phyloP scores from a whole-genome alignment of 2,797 vertebrate species.

The Denticeps clupeoides region DNA sequence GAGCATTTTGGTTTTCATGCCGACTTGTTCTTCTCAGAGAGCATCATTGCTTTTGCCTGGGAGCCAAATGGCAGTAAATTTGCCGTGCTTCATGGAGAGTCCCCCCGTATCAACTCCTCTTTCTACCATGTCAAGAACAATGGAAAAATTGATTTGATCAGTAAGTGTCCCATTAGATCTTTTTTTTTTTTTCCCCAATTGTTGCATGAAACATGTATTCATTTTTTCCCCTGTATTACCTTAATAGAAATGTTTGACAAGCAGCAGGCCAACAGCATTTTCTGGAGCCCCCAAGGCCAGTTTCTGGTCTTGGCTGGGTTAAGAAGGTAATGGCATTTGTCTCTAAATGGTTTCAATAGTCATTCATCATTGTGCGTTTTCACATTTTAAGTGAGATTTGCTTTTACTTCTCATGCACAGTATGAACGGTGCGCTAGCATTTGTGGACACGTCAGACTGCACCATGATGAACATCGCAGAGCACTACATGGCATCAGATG shows the following conservation, averaged over 20 bases:
- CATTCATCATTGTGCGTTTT: too few relatives aligned
- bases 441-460: conserved; percentile 95
- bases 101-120: conserved; percentile 82
- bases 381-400: too few relatives aligned
- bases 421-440: conserved; percentile 94
- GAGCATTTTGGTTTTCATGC: background rate
- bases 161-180: conserved; percentile 56
- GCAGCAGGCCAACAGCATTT: conserved; percentile 97
- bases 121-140: conserved; percentile 98
- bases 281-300: conserved; percentile 98
- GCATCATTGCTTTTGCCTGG: conserved; percentile 97
- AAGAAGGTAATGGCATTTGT: conserved; percentile 68
- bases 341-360: background rate
- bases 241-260: conserved; percentile 87
- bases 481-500: conserved; percentile 94
- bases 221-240: background rate
- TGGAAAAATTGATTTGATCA: conserved; percentile 92
- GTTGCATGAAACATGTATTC: background rate
- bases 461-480: conserved; percentile 98
- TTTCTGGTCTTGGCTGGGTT: conserved; percentile 91
- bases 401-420: conserved; percentile 44
- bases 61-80: conserved; percentile 97
- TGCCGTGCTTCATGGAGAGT: conserved; percentile 89
- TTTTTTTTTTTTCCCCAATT: background rate
- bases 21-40: conserved; percentile 55